A percentile compares a stretch with the other conserved stretches of the same genome.
phyloP scores from a whole-genome alignment of 92 coral and sea anemone species.

The Isaurus tuberculatus region DNA sequence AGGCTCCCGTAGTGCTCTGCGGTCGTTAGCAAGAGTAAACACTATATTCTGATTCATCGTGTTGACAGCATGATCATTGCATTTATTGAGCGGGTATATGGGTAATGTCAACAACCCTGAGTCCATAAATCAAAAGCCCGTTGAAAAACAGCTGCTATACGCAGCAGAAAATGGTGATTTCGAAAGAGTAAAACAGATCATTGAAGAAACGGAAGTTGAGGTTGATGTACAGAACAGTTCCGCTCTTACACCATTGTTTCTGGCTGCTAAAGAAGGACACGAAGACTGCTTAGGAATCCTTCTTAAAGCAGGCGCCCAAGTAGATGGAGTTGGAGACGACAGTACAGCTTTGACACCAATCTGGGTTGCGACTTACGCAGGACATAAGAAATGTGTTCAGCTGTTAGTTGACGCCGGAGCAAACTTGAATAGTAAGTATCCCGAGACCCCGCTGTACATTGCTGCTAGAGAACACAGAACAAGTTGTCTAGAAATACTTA shows the following conservation, averaged over 20 bases:
- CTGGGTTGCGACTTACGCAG: conserved; percentile 89
- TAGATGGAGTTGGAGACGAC: conserved; percentile 79
- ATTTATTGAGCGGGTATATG: conserved; percentile 44
- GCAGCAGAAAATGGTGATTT: conserved; percentile 83
- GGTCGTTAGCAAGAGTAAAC: neutral
- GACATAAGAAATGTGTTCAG: conserved; percentile 75
- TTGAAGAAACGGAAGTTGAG: conserved; percentile 49
- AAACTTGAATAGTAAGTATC: conserved; percentile 70
- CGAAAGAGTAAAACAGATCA: conserved; percentile 58
- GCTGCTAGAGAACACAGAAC: conserved; percentile 86
- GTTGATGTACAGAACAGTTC: conserved; percentile 81
- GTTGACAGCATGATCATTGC: neutral
- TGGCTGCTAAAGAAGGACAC: conserved; percentile 90
- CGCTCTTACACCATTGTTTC: conserved; percentile 78
- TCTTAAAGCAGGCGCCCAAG: conserved; percentile 83
- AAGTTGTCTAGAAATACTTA: conserved; percentile 71
- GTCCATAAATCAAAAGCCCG: conserved; percentile 65
- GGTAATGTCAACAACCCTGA: conserved; percentile 76
- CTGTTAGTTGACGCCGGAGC: conserved; percentile 79
- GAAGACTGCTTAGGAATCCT: conserved; percentile 71
- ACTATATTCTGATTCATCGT: neutral
- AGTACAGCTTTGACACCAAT: conserved; percentile 78
- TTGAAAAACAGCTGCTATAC: conserved; percentile 69
- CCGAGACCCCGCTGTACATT: conserved; percentile 77
- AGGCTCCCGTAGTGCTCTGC: conserved; percentile 26